Evolutionary conservation across 2,888 invertebrate species (phyloP), one percentile per base, ranked within the genome.

Genomic region (Dryomyza anilis): DNA sequence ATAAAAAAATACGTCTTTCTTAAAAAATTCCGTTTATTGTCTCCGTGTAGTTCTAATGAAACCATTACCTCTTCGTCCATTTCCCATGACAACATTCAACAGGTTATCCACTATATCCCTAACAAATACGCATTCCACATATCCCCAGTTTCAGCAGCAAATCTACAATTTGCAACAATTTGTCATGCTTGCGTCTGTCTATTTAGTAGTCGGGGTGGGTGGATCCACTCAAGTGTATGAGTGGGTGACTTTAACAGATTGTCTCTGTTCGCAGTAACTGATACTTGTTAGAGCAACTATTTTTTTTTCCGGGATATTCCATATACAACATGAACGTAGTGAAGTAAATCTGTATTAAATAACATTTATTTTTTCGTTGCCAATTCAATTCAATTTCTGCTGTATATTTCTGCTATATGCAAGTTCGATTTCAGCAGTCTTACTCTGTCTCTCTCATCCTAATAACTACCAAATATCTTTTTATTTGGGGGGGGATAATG

Each of bases 161-260:
- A 39, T 39, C 39, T 39, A n/a, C 14, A 39, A 64, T 67, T 61
- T 64, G 61, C 64, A 56, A 62, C 57, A 64, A 67, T 67, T 67
- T 67, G 64, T 64, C 58, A 61, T 52, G 64, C 14, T 39, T 39
- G 39, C n/a, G 12, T 12, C 39, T 12, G 7, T 12, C 33, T 8
- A 7, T 12, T 33, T 7, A 12, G 33, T 33, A 33, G 33, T 8
- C 16, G 21, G n/a, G 46, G 2, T 19, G 46, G 21, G 46, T 19
- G 8, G 7, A 48, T 14, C 48, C 19, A 48, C 25, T 48, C 48
- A 48, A 21, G 48, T 48, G 48, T 16, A 6, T 23, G 48, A 48
- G 25, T 45, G 48, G 48, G 23, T 23, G 23, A 8, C 48, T 21
- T 48, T 23, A 21, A 19, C 25, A 23, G n/a, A 48, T 48, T 23